Conservation (phyloP, 1,140 invertebrate genomes). For the Megalonaias nervosa region DNA sequence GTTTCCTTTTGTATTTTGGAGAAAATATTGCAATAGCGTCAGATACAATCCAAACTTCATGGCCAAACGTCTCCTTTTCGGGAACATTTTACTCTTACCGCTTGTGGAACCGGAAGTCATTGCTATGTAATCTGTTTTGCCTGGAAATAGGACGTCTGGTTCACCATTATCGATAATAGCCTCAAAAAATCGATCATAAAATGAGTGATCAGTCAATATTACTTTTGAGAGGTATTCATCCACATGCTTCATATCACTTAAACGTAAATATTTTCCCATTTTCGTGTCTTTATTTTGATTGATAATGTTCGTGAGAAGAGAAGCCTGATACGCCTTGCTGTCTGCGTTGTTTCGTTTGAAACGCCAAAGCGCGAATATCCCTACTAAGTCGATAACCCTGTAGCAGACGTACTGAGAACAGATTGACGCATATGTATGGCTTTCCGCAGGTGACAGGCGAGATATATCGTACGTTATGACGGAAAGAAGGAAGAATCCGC, state of each 20-base stretch:
- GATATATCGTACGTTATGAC: slow-evolving; percentile 2
- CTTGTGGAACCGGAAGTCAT: slow-evolving; percentile 25
- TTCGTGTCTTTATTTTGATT: slow-evolving; percentile 9
- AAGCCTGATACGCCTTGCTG: slow-evolving; percentile 6
- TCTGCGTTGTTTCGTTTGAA: slow-evolving; percentile 9
- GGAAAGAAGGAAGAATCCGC: too few relatives aligned
- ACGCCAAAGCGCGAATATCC: not conserved
- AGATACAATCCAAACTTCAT: slow-evolving; percentile 2
- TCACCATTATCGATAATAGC: slow-evolving; percentile 4
- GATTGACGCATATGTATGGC: not conserved
- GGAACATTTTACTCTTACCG: slow-evolving; percentile 27
- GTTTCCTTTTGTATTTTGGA: slow-evolving; percentile 8
- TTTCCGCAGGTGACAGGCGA: not conserved
- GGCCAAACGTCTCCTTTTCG: slow-evolving; percentile 12
- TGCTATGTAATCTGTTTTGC: slow-evolving; percentile 28
- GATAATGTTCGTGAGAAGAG: slow-evolving; percentile 8
- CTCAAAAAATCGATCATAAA: slow-evolving; percentile 10
- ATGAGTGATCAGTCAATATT: slow-evolving; percentile 7
- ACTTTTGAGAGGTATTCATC: slow-evolving; percentile 13
- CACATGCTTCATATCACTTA: slow-evolving; percentile 5
- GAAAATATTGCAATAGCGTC: slow-evolving; percentile 10
- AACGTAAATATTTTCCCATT: slow-evolving; percentile 1
- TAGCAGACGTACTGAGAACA: slow-evolving; percentile 12
- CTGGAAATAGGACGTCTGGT: slow-evolving; percentile 22
- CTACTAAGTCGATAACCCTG: not conserved